A percentile compares a stretch with the other conserved stretches of the same genome.
phyloP scores from a whole-genome alignment of 2,888 invertebrate genomes.

The Xestia c-nigrum region DNA sequence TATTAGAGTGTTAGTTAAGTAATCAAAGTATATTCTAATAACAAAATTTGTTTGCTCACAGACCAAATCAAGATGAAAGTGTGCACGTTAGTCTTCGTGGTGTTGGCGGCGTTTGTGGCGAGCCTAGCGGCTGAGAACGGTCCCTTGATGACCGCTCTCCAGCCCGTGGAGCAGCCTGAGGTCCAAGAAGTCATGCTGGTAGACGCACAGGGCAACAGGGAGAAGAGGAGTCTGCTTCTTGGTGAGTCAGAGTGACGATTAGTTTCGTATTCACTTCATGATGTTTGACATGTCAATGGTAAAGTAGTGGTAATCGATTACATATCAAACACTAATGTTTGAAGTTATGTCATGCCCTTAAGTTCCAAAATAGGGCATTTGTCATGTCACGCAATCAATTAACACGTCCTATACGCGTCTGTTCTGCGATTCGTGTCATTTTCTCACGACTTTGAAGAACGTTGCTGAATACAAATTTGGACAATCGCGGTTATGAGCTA shows the following conservation, averaged over 20 bases:
- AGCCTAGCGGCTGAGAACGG: constrained; percentile 75
- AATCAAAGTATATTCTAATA: background rate
- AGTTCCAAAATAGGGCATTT: background rate
- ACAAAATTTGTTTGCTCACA: background rate
- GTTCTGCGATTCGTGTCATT: background rate
- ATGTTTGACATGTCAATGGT: background rate
- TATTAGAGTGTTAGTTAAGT: no score
- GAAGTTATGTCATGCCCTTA: constrained; percentile 2
- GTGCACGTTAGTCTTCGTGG: constrained; percentile 72
- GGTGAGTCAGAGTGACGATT: constrained; percentile 68
- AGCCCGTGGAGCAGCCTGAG: constrained; percentile 63
- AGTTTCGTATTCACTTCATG: background rate
- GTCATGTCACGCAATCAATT: background rate
- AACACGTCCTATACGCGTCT: background rate
- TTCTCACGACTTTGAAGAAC: constrained; percentile 6
- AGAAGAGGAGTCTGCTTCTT: constrained; percentile 81
- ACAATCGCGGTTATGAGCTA: background rate
- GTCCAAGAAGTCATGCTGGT: constrained; percentile 59
- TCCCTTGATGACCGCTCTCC: constrained; percentile 73
- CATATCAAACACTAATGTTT: background rate
- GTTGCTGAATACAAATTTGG: constrained; percentile 9
- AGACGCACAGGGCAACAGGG: constrained; percentile 69
- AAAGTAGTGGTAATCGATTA: background rate
- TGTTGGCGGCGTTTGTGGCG: constrained; percentile 78
- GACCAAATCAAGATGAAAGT: constrained; percentile 67